A percentile compares a stretch with the other conserved stretches of the same genome.
phyloP scores from a whole-genome alignment of 1,140 invertebrate species.

The Macrotrachela quadricornifera region DNA sequence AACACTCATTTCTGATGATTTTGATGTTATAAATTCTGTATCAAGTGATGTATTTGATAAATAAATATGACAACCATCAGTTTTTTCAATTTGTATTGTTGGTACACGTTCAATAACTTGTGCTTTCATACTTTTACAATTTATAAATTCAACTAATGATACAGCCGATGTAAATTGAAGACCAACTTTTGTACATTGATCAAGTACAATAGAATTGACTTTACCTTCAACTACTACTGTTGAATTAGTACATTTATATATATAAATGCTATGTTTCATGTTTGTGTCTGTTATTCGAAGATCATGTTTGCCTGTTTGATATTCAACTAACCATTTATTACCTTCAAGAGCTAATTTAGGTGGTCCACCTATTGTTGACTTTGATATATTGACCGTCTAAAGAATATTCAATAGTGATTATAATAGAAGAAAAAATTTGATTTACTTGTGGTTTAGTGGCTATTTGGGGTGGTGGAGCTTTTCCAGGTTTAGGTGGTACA shows the following conservation, averaged over 20 bases:
- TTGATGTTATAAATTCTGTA: conserved; percentile 68
- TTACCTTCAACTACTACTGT: conserved; percentile 69
- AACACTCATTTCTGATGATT: conserved; percentile 97
- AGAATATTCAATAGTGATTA: no score
- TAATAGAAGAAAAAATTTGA: no score
- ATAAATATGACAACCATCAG: conserved; percentile 92
- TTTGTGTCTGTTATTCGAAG: conserved; percentile 61
- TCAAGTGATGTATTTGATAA: conserved; percentile 62
- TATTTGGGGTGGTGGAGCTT: conserved; percentile 9
- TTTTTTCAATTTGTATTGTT: conserved; percentile 94
- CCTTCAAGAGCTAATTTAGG: conserved; percentile 63
- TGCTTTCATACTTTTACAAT: conserved; percentile 89
- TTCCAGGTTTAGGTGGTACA: conserved; percentile 9
- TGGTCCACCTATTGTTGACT: conserved; percentile 22
- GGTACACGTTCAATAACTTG: conserved; percentile 81
- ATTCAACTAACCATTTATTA: conserved; percentile 88
- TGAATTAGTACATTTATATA: conserved; percentile 70
- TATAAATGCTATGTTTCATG: conserved; percentile 91
- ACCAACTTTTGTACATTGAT: conserved; percentile 77
- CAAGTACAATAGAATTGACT: conserved; percentile 74
- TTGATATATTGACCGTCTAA: no score
- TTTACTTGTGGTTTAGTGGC: conserved; percentile 35
- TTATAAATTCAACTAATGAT: conserved; percentile 84
- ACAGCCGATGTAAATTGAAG: conserved; percentile 85
- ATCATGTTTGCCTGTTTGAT: conserved; percentile 60